Evolutionary conservation across 2,113 vertebrate genomes (phyloP).

Genomic region (Tylochromis polylepis): DNA sequence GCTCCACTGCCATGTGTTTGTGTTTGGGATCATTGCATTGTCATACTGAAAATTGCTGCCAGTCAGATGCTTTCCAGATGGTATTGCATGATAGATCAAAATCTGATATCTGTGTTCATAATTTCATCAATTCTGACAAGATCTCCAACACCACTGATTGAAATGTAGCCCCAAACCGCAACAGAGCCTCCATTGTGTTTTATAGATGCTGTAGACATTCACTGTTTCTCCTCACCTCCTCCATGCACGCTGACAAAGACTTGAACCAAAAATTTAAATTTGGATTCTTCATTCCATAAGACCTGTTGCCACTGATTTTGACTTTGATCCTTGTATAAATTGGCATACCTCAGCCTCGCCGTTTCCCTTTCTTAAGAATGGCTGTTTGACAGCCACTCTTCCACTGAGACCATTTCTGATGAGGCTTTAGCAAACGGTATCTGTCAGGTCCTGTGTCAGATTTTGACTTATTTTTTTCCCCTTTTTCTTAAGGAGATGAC

Average conservation of each 20-base stretch:
- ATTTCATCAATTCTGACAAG: not conserved
- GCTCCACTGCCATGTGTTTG: not conserved
- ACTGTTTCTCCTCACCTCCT: not conserved
- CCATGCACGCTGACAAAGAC: not conserved
- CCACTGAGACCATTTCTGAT: not conserved
- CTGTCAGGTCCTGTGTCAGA: not conserved
- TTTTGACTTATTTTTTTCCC: not conserved
- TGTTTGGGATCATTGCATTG: not conserved
- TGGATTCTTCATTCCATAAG: not conserved
- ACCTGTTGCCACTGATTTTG: not conserved
- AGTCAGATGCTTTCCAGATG: not conserved
- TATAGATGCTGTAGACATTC: not conserved
- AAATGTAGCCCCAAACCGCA: not conserved
- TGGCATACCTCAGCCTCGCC: not conserved
- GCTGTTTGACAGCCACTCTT: not conserved
- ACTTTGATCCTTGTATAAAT: not conserved
- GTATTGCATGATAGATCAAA: not conserved
- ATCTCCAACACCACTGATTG: rapidly evolving
- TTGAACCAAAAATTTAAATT: not conserved
- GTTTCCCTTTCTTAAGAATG: not conserved
- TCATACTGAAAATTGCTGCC: not conserved
- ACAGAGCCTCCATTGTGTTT: not conserved
- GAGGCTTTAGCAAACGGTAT: not conserved
- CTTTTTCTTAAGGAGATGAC: not conserved
- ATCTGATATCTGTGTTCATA: not conserved